These are phyloP conservation scores for Bathynomus jamesi DNA, from an alignment of 1,140 invertebrate species.

Conservation along the genomic window DNA sequence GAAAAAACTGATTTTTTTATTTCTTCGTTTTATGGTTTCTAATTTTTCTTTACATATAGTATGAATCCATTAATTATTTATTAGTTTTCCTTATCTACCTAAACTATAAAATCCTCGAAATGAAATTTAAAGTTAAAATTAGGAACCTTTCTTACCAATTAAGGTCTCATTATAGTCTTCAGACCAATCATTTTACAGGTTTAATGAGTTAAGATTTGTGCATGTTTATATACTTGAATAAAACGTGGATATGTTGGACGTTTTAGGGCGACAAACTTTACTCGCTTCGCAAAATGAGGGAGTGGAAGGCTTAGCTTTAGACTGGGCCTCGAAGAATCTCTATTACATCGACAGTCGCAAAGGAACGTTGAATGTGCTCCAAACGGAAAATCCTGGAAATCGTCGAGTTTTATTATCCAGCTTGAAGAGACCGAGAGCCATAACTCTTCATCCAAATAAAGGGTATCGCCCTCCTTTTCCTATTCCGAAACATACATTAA, in stretches of 20 bases:
- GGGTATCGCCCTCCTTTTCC: conserved; percentile 50
- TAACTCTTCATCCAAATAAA: conserved; percentile 91
- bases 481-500: conserved; percentile 5
- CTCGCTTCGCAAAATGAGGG: conserved; percentile 93
- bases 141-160: no score
- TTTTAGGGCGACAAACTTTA: conserved; percentile 76
- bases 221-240: no score
- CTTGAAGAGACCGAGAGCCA: conserved; percentile 82
- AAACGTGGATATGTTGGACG: no score
- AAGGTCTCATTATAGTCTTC: no score
- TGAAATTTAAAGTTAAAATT: no score
- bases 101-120: no score
- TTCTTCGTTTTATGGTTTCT: background rate
- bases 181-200: no score
- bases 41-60: no score
- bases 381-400: conserved; percentile 72
- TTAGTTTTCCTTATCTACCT: no score
- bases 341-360: conserved; percentile 97
- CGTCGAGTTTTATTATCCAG: conserved; percentile 77
- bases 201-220: no score
- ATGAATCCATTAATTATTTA: no score
- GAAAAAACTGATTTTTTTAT: background rate
- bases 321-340: conserved; percentile 94
- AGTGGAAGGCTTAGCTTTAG: conserved; percentile 91
- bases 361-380: conserved; percentile 89